Evolutionary conservation across 2,888 invertebrate genomes (phyloP).

Genomic region (Drosophila neonasuta): DNA sequence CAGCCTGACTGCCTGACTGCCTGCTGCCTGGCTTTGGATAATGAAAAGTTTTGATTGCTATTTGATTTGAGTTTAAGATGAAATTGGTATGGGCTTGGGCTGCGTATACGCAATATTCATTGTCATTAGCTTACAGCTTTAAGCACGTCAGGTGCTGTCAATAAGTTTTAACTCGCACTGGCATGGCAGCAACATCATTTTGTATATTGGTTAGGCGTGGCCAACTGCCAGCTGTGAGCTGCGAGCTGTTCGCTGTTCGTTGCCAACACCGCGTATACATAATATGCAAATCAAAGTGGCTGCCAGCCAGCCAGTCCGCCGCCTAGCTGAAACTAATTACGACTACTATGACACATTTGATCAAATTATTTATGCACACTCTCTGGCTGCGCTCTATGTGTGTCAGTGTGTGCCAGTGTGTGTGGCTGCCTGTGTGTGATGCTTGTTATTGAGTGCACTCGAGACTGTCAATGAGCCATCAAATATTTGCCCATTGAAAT

Average conservation of each 20-base stretch:
- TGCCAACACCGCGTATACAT: slow-evolving; percentile 49
- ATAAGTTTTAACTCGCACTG: slow-evolving; percentile 56
- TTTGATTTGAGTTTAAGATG: slow-evolving; percentile 70
- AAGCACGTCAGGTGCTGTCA: slow-evolving; percentile 40
- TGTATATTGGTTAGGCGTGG: slow-evolving; percentile 29
- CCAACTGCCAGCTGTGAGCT: background rate
- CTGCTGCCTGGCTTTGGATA: slow-evolving; percentile 54
- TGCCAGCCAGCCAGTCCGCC: slow-evolving; percentile 34
- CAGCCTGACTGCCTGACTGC: slow-evolving; percentile 7
- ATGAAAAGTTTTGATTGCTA: slow-evolving; percentile 77
- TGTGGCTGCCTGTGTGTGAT: slow-evolving; percentile 24
- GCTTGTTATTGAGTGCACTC: slow-evolving; percentile 66
- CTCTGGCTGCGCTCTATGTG: background rate
- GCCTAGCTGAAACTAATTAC: slow-evolving; percentile 63
- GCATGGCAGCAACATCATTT: slow-evolving; percentile 41
- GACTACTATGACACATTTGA: slow-evolving; percentile 59
- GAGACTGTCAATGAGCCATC: slow-evolving; percentile 65
- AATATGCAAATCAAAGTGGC: slow-evolving; percentile 64
- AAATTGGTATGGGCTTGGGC: slow-evolving; percentile 24
- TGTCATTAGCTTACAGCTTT: slow-evolving; percentile 32
- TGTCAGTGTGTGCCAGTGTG: slow-evolving; percentile 3
- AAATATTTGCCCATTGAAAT: slow-evolving; percentile 66
- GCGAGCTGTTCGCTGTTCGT: slow-evolving; percentile 9
- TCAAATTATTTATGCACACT: slow-evolving; percentile 71
- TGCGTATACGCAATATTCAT: slow-evolving; percentile 63